Evolutionary conservation across 2,797 vertebrate species (phyloP), one percentile per base, ranked within the genome.

Genomic region (Chromobotia macracanthus): DNA sequence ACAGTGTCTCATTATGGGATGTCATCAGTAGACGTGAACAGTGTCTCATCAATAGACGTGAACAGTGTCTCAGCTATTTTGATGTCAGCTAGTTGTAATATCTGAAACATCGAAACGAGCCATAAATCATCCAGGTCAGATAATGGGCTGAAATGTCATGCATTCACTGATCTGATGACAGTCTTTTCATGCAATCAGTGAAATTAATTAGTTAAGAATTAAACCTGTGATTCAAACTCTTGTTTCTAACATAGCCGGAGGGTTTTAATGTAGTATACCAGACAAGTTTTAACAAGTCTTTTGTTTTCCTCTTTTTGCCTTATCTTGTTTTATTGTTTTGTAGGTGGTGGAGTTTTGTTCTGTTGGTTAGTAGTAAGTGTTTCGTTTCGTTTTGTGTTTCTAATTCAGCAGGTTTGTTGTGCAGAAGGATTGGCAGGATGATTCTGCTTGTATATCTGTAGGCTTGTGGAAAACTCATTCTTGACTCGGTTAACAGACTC

Each of bases 61-160:
- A 4, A 28, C 28, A 28, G 28, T 28, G 4, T 28, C 28, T 28
- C 28, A 4, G 28, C 9, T 55, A 10, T 10, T 76, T 66, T 67
- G 55, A 69, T 77, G 65, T 67, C 25, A 60, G 53, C 66, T 69
- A 51, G 23, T 70, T 48, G 60, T 38, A 70, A 61, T 13, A 25
- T 48, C 51, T 68, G 3, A 1, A 7, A 58, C 53, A 3, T n/a
- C 44, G 38, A 21, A 50, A 60, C 25, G 2, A 13, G 23, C 18
- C n/a, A 46, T 41, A 11, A 16, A 28, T 41, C 25, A n/a, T 50
- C 23, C 71, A n/a, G 9, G 48, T 46, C 48, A 67, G 18, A 58
- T 41, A 28, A 64, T 74, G 12, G 18, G 2, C 10, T 25, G 19
- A 28, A 73, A 63, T 48, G 3, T 15, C 7, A 2, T n/a, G 0